These are phyloP conservation scores for Otus sunia DNA, from an alignment of 2,113 vertebrate genomes.

Conservation along the genomic window DNA sequence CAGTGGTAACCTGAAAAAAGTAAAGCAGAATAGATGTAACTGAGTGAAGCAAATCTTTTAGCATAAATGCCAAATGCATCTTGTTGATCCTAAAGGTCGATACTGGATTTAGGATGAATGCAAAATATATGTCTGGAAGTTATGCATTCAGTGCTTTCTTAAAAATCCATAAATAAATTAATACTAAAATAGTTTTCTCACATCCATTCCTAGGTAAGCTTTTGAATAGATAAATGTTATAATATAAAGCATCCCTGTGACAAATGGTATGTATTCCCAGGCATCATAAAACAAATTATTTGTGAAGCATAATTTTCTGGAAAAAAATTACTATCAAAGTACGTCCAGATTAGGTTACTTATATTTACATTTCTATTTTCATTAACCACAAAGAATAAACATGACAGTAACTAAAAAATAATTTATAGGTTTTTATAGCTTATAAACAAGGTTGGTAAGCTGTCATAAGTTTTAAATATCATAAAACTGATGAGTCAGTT, in stretches of 20 bases:
- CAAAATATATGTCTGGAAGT: neutral
- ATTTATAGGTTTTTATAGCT: neutral
- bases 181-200: neutral
- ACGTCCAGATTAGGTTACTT: neutral
- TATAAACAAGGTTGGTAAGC: neutral
- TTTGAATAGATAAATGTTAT: neutral
- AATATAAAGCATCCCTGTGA: neutral
- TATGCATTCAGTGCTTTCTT: neutral
- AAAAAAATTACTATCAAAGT: neutral
- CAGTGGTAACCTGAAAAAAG: neutral
- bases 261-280: neutral
- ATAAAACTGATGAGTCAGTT: neutral
- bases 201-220: neutral
- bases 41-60: neutral
- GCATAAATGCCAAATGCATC: neutral
- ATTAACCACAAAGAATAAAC: neutral
- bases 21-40: neutral
- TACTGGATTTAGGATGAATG: neutral
- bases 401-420: neutral
- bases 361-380: neutral
- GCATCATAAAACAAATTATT: neutral
- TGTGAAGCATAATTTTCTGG: neutral
- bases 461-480: neutral
- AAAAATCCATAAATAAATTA: neutral
- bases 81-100: neutral